phyloP scores from a whole-genome alignment of 2,113 vertebrate genomes.

The Entomyzon cyanotis region DNA sequence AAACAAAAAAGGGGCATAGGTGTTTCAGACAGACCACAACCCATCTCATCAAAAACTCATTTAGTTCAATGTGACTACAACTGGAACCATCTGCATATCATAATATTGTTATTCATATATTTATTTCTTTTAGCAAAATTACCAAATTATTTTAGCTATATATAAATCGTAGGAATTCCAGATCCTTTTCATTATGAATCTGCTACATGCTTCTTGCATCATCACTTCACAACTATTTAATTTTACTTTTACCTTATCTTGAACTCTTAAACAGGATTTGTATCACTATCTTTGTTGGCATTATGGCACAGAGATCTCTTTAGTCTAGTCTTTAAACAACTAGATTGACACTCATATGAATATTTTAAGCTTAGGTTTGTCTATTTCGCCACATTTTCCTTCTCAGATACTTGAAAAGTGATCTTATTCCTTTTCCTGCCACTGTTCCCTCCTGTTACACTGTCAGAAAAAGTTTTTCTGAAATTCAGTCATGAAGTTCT shows the following conservation, averaged over 20 bases:
- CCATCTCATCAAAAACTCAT: background rate
- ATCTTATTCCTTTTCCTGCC: background rate
- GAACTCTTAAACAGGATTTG: background rate
- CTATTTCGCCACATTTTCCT: background rate
- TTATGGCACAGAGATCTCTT: background rate
- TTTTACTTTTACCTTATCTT: background rate
- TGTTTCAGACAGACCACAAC: background rate
- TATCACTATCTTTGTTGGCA: background rate
- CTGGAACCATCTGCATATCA: background rate
- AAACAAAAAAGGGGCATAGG: accelerated
- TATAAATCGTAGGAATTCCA: background rate
- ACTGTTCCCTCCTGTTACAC: background rate
- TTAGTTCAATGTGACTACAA: background rate
- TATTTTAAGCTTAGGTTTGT: background rate
- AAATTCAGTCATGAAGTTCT: background rate
- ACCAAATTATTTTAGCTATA: background rate
- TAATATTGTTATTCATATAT: background rate
- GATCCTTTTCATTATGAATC: background rate
- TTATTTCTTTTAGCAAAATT: background rate
- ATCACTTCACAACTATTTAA: background rate
- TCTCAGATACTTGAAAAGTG: background rate
- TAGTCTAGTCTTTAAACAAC: background rate
- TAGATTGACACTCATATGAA: background rate
- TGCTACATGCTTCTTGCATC: background rate
- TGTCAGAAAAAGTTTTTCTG: background rate